phyloP scores from a whole-genome alignment of 1,140 invertebrate species.

The Stegodyphus mimosarum region DNA sequence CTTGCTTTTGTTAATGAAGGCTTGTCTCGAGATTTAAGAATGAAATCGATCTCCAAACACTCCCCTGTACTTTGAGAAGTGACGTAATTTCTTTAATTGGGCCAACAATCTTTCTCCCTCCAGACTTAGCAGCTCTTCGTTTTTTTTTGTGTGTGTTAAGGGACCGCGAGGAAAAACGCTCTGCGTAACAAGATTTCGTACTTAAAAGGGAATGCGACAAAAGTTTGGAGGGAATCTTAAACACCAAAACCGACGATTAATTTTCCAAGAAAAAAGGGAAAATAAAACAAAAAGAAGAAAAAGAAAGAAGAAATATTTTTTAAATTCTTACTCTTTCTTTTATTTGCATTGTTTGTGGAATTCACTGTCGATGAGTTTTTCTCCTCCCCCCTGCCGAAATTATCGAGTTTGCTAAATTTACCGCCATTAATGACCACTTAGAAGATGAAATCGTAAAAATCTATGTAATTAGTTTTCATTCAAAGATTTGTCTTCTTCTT shows the following conservation, averaged over 20 bases:
- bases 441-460: neutral
- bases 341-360: neutral
- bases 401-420: neutral
- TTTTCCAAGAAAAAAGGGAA: neutral
- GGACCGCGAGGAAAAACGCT: neutral
- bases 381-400: neutral
- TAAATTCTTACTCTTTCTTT: neutral
- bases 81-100: slow-evolving; percentile 25
- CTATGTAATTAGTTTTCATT: too few relatives aligned
- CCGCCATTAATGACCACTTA: neutral
- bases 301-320: neutral
- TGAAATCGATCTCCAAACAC: neutral
- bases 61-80: neutral
- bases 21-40: too few relatives aligned
- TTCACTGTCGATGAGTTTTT: neutral
- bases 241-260: slow-evolving; percentile 42
- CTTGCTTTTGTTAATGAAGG: too few relatives aligned
- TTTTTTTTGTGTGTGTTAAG: too few relatives aligned
- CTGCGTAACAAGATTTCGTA: slow-evolving; percentile 42
- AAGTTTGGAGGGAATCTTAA: slow-evolving; percentile 47
- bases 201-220: slow-evolving; percentile 13
- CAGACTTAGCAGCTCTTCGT: neutral
- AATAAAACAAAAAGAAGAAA: too few relatives aligned
- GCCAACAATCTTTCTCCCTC: slow-evolving; percentile 3
- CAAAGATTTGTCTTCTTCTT: too few relatives aligned